Evolutionary conservation across 2,888 invertebrate genomes (phyloP).

Genomic region (Dynastes maya): DNA sequence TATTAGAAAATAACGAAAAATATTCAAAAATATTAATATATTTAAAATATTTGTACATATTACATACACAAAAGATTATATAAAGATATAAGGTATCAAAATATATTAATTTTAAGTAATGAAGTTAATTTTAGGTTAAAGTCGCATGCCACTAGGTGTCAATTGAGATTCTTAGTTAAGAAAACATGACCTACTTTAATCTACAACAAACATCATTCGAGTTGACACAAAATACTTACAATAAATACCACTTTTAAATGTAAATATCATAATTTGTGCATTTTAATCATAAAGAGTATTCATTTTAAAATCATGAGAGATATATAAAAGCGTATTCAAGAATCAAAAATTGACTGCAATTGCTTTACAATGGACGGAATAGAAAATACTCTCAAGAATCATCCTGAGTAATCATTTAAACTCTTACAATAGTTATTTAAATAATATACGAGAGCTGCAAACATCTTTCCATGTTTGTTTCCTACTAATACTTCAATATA

Average conservation of each 20-base stretch:
- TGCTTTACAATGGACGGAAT: neutral
- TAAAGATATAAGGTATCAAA: constrained; percentile 4
- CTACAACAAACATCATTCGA: no score
- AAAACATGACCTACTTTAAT: no score
- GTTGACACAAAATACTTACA: no score
- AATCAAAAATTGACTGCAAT: no score
- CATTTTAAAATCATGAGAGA: no score
- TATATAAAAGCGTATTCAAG: no score
- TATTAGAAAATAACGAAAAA: neutral
- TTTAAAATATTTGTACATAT: constrained; percentile 13
- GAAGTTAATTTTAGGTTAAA: no score
- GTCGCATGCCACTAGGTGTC: no score
- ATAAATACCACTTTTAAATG: no score
- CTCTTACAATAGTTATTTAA: neutral
- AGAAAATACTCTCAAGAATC: neutral
- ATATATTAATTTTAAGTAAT: neutral
- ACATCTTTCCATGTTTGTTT: neutral
- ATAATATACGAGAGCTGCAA: neutral
- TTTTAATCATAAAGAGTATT: no score
- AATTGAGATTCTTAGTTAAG: no score
- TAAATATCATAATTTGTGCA: no score
- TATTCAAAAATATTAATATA: constrained; percentile 23
- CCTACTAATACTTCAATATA: neutral
- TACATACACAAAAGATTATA: constrained; percentile 14
- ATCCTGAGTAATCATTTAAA: neutral